A percentile compares a stretch with the other conserved stretches of the same genome.
Conservation (phyloP, 2,113 vertebrate species). For the Astur gentilis region DNA sequence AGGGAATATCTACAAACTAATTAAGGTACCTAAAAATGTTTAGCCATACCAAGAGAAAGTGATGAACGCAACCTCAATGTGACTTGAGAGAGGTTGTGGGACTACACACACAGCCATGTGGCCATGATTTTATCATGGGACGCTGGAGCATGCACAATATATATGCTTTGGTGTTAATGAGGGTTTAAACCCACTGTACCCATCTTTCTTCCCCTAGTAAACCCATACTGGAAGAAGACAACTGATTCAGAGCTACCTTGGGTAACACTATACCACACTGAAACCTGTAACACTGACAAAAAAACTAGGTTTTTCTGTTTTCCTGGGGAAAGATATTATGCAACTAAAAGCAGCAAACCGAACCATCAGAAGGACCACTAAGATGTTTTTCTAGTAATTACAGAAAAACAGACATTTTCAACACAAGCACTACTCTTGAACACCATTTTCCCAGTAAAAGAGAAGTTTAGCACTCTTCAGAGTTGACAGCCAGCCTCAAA, state of each 20-base stretch:
- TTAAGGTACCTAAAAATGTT: not conserved
- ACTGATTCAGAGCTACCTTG: not conserved
- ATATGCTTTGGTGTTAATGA: not conserved
- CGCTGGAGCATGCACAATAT: not conserved
- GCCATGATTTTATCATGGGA: not conserved
- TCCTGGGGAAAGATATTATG: not conserved
- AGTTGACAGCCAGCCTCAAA: not conserved
- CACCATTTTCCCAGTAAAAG: not conserved
- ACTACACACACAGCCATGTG: not conserved
- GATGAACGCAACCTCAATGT: not conserved
- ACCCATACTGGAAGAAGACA: not conserved
- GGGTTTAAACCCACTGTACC: not conserved
- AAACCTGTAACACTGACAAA: not conserved
- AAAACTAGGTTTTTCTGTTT: rapidly evolving
- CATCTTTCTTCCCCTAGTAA: not conserved
- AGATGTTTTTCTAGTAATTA: not conserved
- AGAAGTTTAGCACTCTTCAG: not conserved
- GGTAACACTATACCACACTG: not conserved
- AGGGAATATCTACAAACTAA: not conserved
- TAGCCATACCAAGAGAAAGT: not conserved
- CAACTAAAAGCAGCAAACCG: not conserved
- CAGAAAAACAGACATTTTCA: not conserved
- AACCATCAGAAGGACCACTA: not conserved
- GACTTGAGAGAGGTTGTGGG: not conserved
- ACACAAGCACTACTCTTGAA: not conserved